Conservation (phyloP, 2,797 vertebrate species). For the Sphenopsis melanotis region DNA sequence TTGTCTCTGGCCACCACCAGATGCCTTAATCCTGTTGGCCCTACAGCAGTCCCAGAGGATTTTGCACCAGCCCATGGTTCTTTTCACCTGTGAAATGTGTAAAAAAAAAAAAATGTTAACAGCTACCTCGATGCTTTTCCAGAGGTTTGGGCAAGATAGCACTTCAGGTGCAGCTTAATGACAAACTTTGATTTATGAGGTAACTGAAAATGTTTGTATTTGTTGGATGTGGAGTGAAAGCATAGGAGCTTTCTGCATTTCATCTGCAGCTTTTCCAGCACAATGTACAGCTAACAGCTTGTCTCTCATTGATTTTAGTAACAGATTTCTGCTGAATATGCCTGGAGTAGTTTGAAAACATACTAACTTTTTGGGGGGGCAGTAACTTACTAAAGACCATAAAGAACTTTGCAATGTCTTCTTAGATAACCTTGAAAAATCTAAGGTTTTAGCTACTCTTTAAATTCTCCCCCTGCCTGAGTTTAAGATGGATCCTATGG, state of each 20-base stretch:
- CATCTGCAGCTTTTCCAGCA: background rate
- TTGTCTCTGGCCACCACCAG: background rate
- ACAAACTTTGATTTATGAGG: constrained; percentile 40
- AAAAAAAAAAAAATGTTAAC: background rate
- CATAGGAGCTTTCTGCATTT: background rate
- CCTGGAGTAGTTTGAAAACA: background rate
- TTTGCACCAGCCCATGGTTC: background rate
- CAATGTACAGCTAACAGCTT: background rate
- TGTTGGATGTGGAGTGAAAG: background rate
- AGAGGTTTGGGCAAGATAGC: background rate
- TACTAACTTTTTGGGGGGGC: background rate
- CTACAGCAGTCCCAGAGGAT: background rate
- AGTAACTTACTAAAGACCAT: background rate
- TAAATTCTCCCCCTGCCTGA: fast-evolving
- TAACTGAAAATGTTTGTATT: background rate
- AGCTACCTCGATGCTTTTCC: background rate
- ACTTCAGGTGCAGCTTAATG: background rate
- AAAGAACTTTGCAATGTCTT: background rate
- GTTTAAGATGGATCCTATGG: background rate
- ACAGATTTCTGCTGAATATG: background rate
- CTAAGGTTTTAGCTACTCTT: background rate
- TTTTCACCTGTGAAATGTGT: background rate
- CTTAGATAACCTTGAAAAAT: background rate
- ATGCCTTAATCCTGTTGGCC: fast-evolving
- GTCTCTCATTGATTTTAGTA: background rate